Conservation (phyloP, 1,140 invertebrate genomes). For the Luehdorfia chinensis region DNA sequence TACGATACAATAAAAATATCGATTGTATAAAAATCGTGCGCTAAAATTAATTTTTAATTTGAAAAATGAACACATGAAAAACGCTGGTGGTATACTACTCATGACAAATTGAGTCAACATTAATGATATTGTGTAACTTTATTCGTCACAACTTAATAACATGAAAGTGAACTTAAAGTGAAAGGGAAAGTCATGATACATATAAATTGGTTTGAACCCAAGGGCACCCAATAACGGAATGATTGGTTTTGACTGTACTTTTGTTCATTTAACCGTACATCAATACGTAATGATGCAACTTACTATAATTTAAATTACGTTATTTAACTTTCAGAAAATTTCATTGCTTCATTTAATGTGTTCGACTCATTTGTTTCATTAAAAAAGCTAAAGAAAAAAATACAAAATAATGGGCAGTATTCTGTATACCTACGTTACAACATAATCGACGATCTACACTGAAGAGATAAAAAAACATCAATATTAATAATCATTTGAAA, state of each 20-base stretch:
- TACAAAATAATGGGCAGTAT: slow-evolving; percentile 65
- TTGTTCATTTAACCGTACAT: slow-evolving; percentile 57
- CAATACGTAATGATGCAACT: slow-evolving; percentile 47
- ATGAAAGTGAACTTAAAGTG: slow-evolving; percentile 9
- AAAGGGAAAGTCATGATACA: slow-evolving; percentile 7
- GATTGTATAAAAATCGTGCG: slow-evolving; percentile 17
- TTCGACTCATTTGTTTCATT: slow-evolving; percentile 38
- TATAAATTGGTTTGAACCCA: neutral
- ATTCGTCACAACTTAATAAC: neutral
- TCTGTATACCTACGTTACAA: slow-evolving; percentile 66
- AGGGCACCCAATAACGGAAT: slow-evolving; percentile 18
- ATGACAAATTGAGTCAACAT: slow-evolving; percentile 1
- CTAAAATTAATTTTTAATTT: slow-evolving; percentile 9
- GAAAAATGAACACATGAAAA: slow-evolving; percentile 18
- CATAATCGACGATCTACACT: slow-evolving; percentile 61
- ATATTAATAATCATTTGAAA: slow-evolving; percentile 76
- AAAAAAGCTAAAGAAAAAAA: slow-evolving; percentile 56
- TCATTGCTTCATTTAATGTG: slow-evolving; percentile 29
- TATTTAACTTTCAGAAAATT: slow-evolving; percentile 30
- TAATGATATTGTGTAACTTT: no score
- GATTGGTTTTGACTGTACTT: slow-evolving; percentile 46
- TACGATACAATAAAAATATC: slow-evolving; percentile 17
- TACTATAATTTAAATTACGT: slow-evolving; percentile 51
- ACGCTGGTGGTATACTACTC: slow-evolving; percentile 16
- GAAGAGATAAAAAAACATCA: slow-evolving; percentile 70